Percentiles rank a stretch among this genome's conserved stretches.
Conservation (phyloP, 2,888 invertebrate genomes). For the Xylocampa areola region DNA sequence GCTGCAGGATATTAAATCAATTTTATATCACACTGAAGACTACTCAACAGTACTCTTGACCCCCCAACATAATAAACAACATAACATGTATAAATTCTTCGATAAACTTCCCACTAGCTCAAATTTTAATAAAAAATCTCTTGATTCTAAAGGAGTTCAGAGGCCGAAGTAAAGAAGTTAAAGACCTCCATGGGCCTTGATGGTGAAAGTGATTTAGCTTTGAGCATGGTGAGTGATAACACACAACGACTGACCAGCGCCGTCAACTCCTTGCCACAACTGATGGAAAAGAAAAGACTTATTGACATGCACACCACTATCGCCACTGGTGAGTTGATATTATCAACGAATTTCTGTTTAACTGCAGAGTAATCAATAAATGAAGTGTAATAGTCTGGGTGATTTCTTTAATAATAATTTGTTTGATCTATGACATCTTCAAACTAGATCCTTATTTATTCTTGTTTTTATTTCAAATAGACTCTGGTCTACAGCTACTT, state of each 20-base stretch:
- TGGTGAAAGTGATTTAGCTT: conserved; percentile 95
- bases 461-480: no score
- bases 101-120: no score
- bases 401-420: no score
- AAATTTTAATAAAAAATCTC: neutral
- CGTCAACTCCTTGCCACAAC: conserved; percentile 98
- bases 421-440: no score
- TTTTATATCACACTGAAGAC: no score
- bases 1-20: no score
- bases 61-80: no score
- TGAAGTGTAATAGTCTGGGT: neutral
- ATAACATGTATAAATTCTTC: no score
- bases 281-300: conserved; percentile 98
- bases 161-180: conserved; percentile 98
- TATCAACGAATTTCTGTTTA: neutral
- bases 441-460: no score
- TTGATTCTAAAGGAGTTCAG: conserved; percentile 90
- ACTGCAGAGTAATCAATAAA: neutral
- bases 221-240: conserved; percentile 96
- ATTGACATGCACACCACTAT: conserved; percentile 99
- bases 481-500: no score
- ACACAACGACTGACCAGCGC: conserved; percentile 98
- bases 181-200: conserved; percentile 98
- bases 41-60: no score
- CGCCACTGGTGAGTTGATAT: conserved; percentile 92